Base-by-base conservation (phyloP, 2,888 invertebrate genomes). In the Ryuthela nishihirai region DNA sequence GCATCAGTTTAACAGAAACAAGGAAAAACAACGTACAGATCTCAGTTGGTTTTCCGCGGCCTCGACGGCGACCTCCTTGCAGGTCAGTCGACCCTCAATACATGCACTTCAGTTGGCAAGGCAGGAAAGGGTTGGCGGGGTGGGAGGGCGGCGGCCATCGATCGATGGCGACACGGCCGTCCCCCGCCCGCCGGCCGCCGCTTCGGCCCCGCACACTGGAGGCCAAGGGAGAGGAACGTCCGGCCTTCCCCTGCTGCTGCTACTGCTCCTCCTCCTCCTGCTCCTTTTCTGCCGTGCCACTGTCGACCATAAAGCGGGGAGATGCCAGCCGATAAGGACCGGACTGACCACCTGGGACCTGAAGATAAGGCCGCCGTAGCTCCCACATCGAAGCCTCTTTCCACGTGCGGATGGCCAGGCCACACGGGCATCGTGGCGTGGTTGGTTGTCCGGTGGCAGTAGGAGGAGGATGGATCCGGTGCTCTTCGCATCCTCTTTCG, bases 321-420 rank as follows among this genome's bases (percentile, higher is more conserved):
- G 49, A 55, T 55, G 48, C 49, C 39, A 26, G 39, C 15, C 42
- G 55, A 55, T 55, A 55, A 49, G 44, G 23, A 41, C 23, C 20
- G 21, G 18, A 24, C 44, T 49, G 55, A 55, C 49, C 55, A 44
- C 49, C 42, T 44, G 55, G 49, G 55, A 55, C 55, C 44, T 36
- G n/a, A 15, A 49, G 49, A 49, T 49, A 43, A 49, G 44, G 44
- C 20, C n/a, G n/a, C n/a, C n/a, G n/a, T n/a, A n/a, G n/a, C n/a
- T n/a, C n/a, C n/a, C n/a, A n/a, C n/a, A n/a, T n/a, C n/a, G n/a
- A n/a, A n/a, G n/a, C n/a, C n/a, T n/a, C n/a, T n/a, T n/a, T n/a
- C n/a, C n/a, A n/a, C n/a, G n/a, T n/a, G n/a, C n/a, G n/a, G n/a
- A n/a, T n/a, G n/a, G n/a, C n/a, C n/a, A n/a, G n/a, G n/a, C n/a